Percentiles rank a stretch among this genome's conserved stretches.
Conservation (phyloP, 2,888 invertebrate genomes). For the Thereva nobilitata region DNA sequence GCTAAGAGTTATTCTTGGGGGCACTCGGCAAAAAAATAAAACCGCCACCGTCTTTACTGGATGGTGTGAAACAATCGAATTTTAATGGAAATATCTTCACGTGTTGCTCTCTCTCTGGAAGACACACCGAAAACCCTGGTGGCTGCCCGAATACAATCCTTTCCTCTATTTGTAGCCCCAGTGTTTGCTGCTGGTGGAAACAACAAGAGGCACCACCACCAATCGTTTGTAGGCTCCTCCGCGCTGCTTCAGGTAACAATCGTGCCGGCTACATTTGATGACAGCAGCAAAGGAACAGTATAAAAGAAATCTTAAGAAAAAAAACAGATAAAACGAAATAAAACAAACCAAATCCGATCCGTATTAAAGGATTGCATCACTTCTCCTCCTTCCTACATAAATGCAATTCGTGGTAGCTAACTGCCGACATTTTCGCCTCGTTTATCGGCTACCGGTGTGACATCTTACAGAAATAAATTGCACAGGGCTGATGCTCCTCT, state of each 20-base stretch:
- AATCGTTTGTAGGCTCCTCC: too few species aligned
- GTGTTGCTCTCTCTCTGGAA: slow-evolving; percentile 18
- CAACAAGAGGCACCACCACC: too few species aligned
- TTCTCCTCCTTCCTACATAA: slow-evolving; percentile 11
- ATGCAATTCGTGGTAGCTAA: slow-evolving; percentile 27
- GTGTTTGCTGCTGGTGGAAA: background rate
- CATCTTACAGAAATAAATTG: slow-evolving; percentile 31
- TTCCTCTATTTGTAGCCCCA: slow-evolving; percentile 5
- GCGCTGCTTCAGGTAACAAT: slow-evolving; percentile 1
- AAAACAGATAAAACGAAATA: background rate
- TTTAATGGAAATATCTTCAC: slow-evolving; percentile 35
- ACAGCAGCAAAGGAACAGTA: background rate
- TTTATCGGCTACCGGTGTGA: slow-evolving; percentile 20
- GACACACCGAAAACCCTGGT: slow-evolving; percentile 6
- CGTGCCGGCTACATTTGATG: slow-evolving; percentile 26
- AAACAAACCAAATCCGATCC: slow-evolving; percentile 16
- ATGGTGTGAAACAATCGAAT: slow-evolving; percentile 36
- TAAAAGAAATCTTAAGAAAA: slow-evolving; percentile 4
- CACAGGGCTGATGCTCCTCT: background rate
- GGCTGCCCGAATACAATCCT: slow-evolving; percentile 6
- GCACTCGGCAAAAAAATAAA: slow-evolving; percentile 6
- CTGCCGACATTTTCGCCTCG: slow-evolving; percentile 21
- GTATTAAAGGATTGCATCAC: slow-evolving; percentile 31
- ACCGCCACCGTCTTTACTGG: background rate
- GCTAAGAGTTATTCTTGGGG: background rate